These are phyloP conservation scores for Campaea margaritaria DNA, from an alignment of 2,888 invertebrate genomes.

Conservation along the genomic window DNA sequence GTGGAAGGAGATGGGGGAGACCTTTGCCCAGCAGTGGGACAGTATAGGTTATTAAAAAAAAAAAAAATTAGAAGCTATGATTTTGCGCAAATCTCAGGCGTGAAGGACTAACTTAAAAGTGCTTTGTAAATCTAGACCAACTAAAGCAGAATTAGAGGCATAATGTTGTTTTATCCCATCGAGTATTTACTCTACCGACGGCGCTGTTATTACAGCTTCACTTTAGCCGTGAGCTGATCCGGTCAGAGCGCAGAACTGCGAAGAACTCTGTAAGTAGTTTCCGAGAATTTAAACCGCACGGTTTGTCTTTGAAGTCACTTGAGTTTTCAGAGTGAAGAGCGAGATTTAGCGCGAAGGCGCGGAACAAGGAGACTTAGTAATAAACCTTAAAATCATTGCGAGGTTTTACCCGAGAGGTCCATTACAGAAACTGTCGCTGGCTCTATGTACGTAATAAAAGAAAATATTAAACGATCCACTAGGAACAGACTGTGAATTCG, in stretches of 20 bases:
- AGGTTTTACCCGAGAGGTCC: too few species aligned
- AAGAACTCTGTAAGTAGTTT: slow-evolving; percentile 5
- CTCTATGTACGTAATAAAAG: too few species aligned
- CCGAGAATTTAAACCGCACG: neutral
- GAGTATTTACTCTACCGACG: slow-evolving; percentile 16
- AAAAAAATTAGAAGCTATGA: neutral
- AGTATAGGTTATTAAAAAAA: too few species aligned
- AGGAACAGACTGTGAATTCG: too few species aligned
- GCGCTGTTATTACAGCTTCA: slow-evolving; percentile 13
- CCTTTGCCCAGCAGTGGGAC: too few species aligned
- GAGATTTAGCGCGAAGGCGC: neutral
- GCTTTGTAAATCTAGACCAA: neutral
- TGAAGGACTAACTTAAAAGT: neutral
- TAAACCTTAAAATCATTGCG: too few species aligned
- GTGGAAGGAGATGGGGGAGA: too few species aligned
- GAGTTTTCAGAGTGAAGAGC: neutral
- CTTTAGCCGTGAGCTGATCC: slow-evolving; percentile 15
- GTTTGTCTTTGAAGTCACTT: slow-evolving; percentile 3
- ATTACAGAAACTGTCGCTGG: too few species aligned
- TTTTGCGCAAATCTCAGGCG: neutral
- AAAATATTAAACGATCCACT: too few species aligned
- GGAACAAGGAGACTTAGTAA: neutral
- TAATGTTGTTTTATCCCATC: slow-evolving; percentile 6
- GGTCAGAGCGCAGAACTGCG: slow-evolving; percentile 4
- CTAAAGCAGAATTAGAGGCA: neutral